Conservation (phyloP, 2,113 vertebrate species). For the Cairina moschata region DNA sequence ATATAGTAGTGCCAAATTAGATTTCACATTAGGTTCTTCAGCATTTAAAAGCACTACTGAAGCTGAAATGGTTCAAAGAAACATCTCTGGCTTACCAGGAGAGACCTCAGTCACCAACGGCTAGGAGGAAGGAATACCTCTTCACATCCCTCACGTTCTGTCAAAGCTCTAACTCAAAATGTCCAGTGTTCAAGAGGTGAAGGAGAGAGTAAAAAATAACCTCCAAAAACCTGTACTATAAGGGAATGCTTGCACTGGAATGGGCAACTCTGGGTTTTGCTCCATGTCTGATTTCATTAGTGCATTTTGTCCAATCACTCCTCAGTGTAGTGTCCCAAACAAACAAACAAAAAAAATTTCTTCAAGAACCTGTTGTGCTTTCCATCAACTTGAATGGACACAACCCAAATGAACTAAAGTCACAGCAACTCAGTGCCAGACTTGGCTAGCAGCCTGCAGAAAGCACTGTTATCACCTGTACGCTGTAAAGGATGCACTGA, state of each 20-base stretch:
- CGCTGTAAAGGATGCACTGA: background rate
- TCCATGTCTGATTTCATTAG: background rate
- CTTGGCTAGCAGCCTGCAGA: background rate
- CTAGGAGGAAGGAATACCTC: background rate
- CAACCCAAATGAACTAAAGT: background rate
- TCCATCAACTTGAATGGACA: background rate
- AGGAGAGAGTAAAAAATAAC: background rate
- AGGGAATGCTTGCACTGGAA: background rate
- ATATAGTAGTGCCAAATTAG: background rate
- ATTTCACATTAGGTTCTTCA: background rate
- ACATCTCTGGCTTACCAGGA: background rate
- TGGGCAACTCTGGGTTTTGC: background rate
- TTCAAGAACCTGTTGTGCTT: background rate
- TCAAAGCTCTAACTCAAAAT: background rate
- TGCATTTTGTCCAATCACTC: background rate
- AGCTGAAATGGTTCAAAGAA: background rate
- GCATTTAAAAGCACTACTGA: background rate
- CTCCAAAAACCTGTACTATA: background rate
- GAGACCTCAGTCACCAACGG: background rate
- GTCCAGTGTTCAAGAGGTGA: background rate
- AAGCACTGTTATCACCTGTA: background rate
- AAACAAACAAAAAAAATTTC: background rate
- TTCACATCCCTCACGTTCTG: background rate
- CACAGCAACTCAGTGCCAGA: background rate
- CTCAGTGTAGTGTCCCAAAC: background rate